phyloP scores from a whole-genome alignment of 1,140 invertebrate genomes.

The Drosophila persimilis region DNA sequence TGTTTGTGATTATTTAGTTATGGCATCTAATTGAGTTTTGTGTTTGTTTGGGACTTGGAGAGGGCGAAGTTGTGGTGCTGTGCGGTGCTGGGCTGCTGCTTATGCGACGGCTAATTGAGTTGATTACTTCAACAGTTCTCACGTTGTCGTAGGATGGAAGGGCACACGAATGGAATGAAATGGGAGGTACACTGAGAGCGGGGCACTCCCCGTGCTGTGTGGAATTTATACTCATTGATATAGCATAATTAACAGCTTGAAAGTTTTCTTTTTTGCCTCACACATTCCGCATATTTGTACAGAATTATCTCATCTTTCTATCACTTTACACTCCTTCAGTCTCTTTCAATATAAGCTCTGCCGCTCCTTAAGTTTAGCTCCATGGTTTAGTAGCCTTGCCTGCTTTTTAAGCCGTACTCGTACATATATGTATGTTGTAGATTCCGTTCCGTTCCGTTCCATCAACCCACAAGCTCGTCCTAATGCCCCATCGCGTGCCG shows the following conservation, averaged over 20 bases:
- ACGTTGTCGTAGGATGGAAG: too few species aligned
- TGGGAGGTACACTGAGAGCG: too few species aligned
- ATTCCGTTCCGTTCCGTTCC: conserved; percentile 9
- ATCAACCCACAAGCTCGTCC: conserved; percentile 1
- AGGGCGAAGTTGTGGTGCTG: not conserved
- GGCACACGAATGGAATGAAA: too few species aligned
- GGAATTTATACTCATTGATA: too few species aligned
- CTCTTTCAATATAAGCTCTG: conserved; percentile 16
- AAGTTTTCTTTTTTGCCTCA: too few species aligned
- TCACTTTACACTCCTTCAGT: too few species aligned
- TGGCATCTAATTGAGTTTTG: conserved; percentile 79
- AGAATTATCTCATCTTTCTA: not conserved
- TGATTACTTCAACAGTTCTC: conserved; percentile 54
- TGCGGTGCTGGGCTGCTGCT: conserved; percentile 13
- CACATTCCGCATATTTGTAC: too few species aligned
- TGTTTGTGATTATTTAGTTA: conserved; percentile 82
- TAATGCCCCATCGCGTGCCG: conserved; percentile 54
- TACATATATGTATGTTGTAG: conserved; percentile 1
- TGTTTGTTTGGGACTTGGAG: conserved; percentile 39
- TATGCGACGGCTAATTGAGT: conserved; percentile 64
- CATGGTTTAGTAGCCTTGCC: not conserved
- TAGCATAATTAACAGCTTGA: too few species aligned
- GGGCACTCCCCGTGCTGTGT: too few species aligned
- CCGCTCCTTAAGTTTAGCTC: conserved; percentile 15
- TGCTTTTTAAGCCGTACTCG: not conserved